Evolutionary conservation across 2,888 invertebrate genomes (phyloP).

Genomic region (Halocaridina rubra): DNA sequence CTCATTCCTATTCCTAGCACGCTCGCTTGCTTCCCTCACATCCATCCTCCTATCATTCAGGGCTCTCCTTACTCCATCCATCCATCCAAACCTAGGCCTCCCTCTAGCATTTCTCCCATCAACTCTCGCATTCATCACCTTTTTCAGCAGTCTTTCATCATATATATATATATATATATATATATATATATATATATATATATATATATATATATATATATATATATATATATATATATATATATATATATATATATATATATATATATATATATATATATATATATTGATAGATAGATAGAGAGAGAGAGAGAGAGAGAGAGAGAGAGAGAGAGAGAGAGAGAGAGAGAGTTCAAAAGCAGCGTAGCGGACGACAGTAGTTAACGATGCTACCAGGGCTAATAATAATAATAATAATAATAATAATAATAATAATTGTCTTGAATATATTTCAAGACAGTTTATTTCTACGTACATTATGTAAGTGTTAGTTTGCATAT

Average conservation of each 20-base stretch:
- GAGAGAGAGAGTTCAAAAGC: neutral
- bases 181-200: neutral
- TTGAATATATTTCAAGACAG: too few relatives aligned
- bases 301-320: conserved; percentile 15
- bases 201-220: neutral
- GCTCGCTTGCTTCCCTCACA: too few relatives aligned
- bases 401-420: too few relatives aligned
- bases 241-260: neutral
- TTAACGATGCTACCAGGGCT: too few relatives aligned
- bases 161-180: neutral
- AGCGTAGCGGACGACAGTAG: too few relatives aligned
- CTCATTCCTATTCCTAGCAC: too few relatives aligned
- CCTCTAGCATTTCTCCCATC: too few relatives aligned
- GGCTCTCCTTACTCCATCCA: too few relatives aligned
- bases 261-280: neutral
- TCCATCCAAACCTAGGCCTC: too few relatives aligned
- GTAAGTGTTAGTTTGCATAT: too few relatives aligned
- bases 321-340: conserved; percentile 19
- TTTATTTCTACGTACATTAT: too few relatives aligned
- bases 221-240: neutral
- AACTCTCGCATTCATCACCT: neutral
- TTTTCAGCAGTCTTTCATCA: neutral
- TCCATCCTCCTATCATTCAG: neutral
- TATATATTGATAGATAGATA: neutral
- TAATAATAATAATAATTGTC: too few relatives aligned